phyloP scores from a whole-genome alignment of 2,113 vertebrate genomes.

The Etheostoma spectabile region DNA sequence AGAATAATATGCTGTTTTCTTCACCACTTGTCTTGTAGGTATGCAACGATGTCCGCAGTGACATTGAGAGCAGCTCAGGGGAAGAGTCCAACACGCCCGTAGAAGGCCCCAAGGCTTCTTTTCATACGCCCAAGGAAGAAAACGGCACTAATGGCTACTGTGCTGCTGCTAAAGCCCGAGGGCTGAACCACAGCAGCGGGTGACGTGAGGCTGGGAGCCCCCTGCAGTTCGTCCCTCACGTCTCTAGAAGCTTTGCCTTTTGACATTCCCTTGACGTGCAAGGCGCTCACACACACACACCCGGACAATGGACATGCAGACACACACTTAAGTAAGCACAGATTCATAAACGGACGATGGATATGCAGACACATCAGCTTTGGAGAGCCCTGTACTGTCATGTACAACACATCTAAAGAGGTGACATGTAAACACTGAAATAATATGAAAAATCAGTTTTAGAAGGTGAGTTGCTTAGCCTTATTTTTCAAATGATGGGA shows the following conservation, averaged over 20 bases:
- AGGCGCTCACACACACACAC: constrained; percentile 3
- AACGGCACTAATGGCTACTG: constrained; percentile 91
- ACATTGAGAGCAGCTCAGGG: constrained; percentile 97
- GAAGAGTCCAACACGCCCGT: constrained; percentile 84
- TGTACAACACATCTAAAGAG: background rate
- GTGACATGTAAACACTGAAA: constrained; percentile 8
- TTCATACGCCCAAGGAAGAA: constrained; percentile 83
- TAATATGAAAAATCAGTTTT: constrained; percentile 20
- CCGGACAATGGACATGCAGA: background rate
- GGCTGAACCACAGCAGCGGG: constrained; percentile 80
- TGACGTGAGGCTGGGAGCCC: constrained; percentile 53
- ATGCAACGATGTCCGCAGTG: constrained; percentile 95
- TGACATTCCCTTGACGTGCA: constrained; percentile 24
- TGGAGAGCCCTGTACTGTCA: constrained; percentile 19
- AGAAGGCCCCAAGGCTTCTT: constrained; percentile 68
- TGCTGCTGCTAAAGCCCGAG: constrained; percentile 77
- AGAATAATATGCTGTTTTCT: constrained; percentile 1
- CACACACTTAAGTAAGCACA: background rate
- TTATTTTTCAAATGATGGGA: constrained; percentile 59
- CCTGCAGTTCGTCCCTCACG: constrained; percentile 23
- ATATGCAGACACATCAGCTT: constrained; percentile 11
- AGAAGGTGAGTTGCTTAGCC: constrained; percentile 38
- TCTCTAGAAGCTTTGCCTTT: constrained; percentile 12
- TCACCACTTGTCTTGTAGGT: constrained; percentile 81
- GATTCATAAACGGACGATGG: constrained; percentile 11